Conservation (phyloP, 2,113 vertebrate genomes). For the Phrynosoma platyrhinos region DNA sequence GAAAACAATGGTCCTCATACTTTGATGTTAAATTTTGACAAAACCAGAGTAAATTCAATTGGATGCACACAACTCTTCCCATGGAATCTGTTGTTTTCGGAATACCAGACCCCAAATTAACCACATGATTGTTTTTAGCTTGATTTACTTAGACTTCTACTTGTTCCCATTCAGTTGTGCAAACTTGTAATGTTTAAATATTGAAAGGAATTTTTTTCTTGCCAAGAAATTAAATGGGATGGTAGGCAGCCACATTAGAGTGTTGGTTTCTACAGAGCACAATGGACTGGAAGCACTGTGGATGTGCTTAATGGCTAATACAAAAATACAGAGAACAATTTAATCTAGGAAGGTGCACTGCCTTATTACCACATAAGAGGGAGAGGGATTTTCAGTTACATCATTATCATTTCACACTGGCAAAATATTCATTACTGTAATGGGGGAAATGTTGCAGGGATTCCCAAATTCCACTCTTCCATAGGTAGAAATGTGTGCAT, state of each 20-base stretch:
- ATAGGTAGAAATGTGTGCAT: too few relatives aligned
- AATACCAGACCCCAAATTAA: not conserved
- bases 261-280: not conserved
- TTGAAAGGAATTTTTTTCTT: not conserved
- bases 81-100: not conserved
- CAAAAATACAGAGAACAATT: not conserved
- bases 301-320: not conserved
- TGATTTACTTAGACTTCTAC: not conserved
- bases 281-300: not conserved
- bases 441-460: not conserved
- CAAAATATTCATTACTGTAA: too few relatives aligned
- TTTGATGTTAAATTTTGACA: slow-evolving; percentile 11
- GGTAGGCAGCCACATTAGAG: not conserved
- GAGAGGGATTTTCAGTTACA: not conserved
- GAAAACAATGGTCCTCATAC: slow-evolving; percentile 20
- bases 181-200: not conserved
- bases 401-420: not conserved
- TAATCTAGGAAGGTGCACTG: not conserved
- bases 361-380: not conserved
- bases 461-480: not conserved
- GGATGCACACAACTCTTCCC: not conserved
- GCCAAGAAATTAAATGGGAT: not conserved
- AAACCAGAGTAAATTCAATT: not conserved
- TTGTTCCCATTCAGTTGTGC: not conserved
- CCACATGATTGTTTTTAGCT: not conserved